phyloP scores from a whole-genome alignment of 2,888 invertebrate genomes.

The Drosophila imparisetae region DNA sequence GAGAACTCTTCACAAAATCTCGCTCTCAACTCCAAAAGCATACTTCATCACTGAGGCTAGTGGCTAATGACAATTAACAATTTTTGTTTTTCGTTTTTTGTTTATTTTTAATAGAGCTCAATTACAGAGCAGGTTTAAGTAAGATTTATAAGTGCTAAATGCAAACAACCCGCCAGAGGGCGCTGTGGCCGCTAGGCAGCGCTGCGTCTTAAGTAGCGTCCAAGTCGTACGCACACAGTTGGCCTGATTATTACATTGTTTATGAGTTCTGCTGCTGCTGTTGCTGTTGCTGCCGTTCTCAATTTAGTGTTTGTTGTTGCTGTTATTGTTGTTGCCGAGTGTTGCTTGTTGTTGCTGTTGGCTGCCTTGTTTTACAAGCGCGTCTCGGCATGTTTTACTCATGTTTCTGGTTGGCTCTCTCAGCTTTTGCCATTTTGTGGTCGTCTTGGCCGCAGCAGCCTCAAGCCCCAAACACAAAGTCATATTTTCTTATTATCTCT shows the following conservation, averaged over 20 bases:
- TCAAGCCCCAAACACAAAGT: slow-evolving; percentile 60
- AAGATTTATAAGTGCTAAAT: slow-evolving; percentile 69
- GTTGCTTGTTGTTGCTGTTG: slow-evolving; percentile 49
- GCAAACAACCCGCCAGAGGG: slow-evolving; percentile 40
- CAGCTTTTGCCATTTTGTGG: slow-evolving; percentile 61
- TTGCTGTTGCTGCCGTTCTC: slow-evolving; percentile 43
- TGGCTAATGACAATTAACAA: slow-evolving; percentile 65
- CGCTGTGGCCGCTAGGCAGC: slow-evolving; percentile 46
- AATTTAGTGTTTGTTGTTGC: slow-evolving; percentile 64
- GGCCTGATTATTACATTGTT: slow-evolving; percentile 78
- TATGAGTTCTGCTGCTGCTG: slow-evolving; percentile 60
- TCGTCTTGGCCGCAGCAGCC: slow-evolving; percentile 57
- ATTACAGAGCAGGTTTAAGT: slow-evolving; percentile 71
- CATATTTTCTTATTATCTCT: slow-evolving; percentile 79
- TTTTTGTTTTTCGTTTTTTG: slow-evolving; percentile 54
- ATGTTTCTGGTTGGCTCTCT: slow-evolving; percentile 55
- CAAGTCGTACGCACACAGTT: slow-evolving; percentile 49
- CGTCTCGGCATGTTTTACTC: slow-evolving; percentile 74
- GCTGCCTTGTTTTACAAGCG: slow-evolving; percentile 70
- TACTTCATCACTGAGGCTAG: slow-evolving; percentile 13
- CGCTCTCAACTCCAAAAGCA: slow-evolving; percentile 4
- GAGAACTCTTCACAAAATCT: slow-evolving; percentile 22
- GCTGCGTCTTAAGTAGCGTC: slow-evolving; percentile 50
- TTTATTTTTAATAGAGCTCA: slow-evolving; percentile 74
- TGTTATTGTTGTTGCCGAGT: slow-evolving; percentile 51